Conservation (phyloP, 2,113 vertebrate species). For the Todiramphus saurophagus region DNA sequence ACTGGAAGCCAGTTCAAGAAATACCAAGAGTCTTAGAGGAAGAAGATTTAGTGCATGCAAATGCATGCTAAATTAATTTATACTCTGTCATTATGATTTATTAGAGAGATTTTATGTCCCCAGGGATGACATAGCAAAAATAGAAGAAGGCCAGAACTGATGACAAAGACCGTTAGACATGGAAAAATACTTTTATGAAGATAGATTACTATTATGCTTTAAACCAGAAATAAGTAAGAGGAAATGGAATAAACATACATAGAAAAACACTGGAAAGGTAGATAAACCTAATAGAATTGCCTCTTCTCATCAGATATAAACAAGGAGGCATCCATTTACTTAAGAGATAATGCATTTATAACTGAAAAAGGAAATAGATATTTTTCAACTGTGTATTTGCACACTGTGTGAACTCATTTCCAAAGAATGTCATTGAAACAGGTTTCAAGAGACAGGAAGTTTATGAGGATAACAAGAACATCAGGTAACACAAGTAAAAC, state of each 20-base stretch:
- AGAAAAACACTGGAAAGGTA: neutral
- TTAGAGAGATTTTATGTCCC: conserved; percentile 15
- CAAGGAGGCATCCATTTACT: neutral
- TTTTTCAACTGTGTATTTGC: neutral
- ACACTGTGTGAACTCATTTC: neutral
- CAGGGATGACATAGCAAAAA: conserved; percentile 22
- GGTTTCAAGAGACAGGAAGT: neutral
- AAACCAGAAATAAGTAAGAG: neutral
- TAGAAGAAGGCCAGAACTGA: neutral
- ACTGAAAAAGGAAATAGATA: neutral
- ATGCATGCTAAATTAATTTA: conserved; percentile 54
- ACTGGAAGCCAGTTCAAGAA: conserved; percentile 12
- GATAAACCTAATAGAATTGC: neutral
- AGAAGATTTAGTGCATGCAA: neutral
- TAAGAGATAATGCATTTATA: neutral
- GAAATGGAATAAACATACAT: neutral
- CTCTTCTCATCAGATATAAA: neutral
- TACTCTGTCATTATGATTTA: conserved; percentile 10
- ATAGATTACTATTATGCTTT: neutral
- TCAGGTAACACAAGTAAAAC: neutral
- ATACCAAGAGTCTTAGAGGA: neutral
- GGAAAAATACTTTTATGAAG: conserved; percentile 10
- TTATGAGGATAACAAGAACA: neutral
- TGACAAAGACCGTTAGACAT: neutral
- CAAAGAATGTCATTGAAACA: neutral